phyloP scores from a whole-genome alignment of 2,888 invertebrate genomes.

The Serrognathus titanus region DNA sequence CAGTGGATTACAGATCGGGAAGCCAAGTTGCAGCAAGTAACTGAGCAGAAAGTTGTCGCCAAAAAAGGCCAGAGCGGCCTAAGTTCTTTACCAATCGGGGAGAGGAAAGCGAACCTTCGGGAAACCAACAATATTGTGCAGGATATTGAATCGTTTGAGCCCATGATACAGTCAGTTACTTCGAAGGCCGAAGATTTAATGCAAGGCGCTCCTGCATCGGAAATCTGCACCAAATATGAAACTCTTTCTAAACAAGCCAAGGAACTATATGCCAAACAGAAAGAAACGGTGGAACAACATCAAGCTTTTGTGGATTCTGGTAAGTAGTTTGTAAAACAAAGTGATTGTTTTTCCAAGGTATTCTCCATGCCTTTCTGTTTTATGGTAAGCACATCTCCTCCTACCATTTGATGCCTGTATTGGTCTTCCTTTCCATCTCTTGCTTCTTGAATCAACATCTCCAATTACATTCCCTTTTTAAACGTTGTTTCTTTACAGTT shows the following conservation, averaged over 20 bases:
- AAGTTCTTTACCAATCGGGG: conserved; percentile 75
- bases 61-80: conserved; percentile 76
- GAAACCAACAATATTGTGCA: conserved; percentile 93
- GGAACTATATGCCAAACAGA: conserved; percentile 83
- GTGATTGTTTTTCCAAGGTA: too few relatives aligned
- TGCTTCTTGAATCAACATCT: too few relatives aligned
- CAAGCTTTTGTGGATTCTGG: conserved; percentile 90
- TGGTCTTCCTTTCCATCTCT: too few relatives aligned
- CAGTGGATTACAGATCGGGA: conserved; percentile 94
- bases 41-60: conserved; percentile 79
- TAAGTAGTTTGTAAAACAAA: too few relatives aligned
- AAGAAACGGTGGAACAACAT: conserved; percentile 85
- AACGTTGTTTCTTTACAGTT: conserved; percentile 16
- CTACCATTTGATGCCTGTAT: too few relatives aligned
- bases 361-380: too few relatives aligned
- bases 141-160: conserved; percentile 94
- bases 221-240: conserved; percentile 89
- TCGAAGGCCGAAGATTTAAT: conserved; percentile 90
- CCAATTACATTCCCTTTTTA: too few relatives aligned
- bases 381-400: too few relatives aligned
- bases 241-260: conserved; percentile 86
- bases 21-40: conserved; percentile 86
- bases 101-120: conserved; percentile 82
- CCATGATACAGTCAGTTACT: conserved; percentile 93
- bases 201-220: conserved; percentile 86